Conservation (phyloP, 2,113 vertebrate species). For the Calidris pygmaea region DNA sequence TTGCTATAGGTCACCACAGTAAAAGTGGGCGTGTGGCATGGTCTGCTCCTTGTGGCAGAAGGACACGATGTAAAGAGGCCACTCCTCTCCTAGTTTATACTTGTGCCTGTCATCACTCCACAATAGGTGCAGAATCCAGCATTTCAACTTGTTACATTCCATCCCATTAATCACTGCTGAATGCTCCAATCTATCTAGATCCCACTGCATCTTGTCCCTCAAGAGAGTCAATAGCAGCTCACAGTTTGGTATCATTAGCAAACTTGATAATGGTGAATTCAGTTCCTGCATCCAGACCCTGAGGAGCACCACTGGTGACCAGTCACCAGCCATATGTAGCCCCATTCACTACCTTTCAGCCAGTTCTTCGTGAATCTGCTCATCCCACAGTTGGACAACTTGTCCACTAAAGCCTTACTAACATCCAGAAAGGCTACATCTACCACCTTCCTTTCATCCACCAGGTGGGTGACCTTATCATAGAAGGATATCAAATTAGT, state of each 20-base stretch:
- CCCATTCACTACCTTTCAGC: background rate
- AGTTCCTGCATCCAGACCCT: background rate
- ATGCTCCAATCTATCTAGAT: background rate
- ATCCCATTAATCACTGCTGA: background rate
- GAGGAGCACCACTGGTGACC: background rate
- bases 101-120: fast-evolving
- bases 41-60: background rate
- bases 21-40: background rate
- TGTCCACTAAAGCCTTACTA: background rate
- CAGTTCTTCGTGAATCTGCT: no score
- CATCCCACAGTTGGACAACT: background rate
- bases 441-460: background rate
- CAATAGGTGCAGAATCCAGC: background rate
- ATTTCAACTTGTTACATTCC: background rate
- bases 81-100: background rate
- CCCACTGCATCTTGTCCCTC: background rate
- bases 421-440: background rate
- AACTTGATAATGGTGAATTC: background rate
- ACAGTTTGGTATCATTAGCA: background rate
- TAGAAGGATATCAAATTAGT: background rate
- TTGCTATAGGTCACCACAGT: background rate
- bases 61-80: background rate
- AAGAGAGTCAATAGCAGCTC: background rate
- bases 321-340: background rate
- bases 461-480: background rate